phyloP scores from a whole-genome alignment of 2,113 vertebrate genomes.

The Dromiciops gliroides region DNA sequence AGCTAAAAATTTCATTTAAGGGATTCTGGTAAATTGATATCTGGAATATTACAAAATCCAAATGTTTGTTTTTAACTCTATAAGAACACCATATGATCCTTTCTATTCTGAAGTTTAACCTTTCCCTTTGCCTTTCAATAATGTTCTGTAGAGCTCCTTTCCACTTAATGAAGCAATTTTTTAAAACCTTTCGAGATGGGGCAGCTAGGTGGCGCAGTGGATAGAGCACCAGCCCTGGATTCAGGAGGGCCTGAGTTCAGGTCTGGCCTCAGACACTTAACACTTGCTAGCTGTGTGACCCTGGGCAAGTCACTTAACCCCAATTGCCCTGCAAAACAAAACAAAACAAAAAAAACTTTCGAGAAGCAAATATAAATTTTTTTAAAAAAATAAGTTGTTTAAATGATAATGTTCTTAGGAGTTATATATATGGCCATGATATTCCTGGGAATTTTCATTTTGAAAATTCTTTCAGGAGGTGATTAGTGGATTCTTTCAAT shows the following conservation, averaged over 20 bases:
- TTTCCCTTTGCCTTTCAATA: neutral
- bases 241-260: too few relatives aligned
- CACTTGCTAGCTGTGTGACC: too few relatives aligned
- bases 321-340: too few relatives aligned
- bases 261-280: too few relatives aligned
- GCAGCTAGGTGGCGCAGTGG: too few relatives aligned
- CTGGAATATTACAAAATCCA: neutral
- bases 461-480: neutral
- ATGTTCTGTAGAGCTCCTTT: neutral
- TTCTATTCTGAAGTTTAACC: neutral
- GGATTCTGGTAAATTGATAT: neutral
- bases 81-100: neutral
- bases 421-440: neutral
- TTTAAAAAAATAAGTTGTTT: neutral
- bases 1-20: neutral
- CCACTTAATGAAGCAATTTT: neutral
- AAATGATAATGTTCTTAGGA: neutral
- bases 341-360: too few relatives aligned
- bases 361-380: neutral
- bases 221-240: too few relatives aligned
- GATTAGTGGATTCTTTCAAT: neutral
- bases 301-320: too few relatives aligned
- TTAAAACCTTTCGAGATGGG: neutral
- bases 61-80: neutral
- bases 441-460: neutral